Conservation (phyloP, 2,113 vertebrate species). For the Laterallus jamaicensis region DNA sequence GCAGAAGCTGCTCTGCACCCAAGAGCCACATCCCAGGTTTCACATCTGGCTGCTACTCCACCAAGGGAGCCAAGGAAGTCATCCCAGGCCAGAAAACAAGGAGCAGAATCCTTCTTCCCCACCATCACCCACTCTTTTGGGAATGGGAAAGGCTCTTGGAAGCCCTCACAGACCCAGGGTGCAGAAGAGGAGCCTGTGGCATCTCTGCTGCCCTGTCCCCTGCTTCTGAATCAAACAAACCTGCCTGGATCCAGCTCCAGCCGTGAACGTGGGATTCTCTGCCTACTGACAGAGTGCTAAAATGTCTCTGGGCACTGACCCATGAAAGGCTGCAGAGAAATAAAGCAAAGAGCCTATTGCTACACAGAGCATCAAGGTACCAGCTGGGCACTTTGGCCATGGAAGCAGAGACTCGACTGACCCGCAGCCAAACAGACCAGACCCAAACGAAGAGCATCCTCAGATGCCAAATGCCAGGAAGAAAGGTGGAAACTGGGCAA, state of each 20-base stretch:
- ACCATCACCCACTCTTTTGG: fast-evolving
- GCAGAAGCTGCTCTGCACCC: neutral
- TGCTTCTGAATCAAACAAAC: neutral
- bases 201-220: neutral
- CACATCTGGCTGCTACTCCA: neutral
- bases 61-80: neutral
- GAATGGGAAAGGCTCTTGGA: neutral
- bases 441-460: neutral
- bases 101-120: neutral
- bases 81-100: neutral
- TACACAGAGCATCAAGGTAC: neutral
- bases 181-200: neutral
- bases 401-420: neutral
- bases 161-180: fast-evolving
- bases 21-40: neutral
- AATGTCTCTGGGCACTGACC: neutral
- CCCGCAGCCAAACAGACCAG: neutral
- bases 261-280: neutral
- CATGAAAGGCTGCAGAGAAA: neutral
- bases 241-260: neutral
- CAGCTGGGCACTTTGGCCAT: neutral
- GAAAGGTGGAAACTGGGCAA: neutral
- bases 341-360: neutral
- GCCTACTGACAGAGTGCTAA: neutral
- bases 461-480: fast-evolving